phyloP scores from a whole-genome alignment of 2,113 vertebrate genomes.

The Helogale parvula region DNA sequence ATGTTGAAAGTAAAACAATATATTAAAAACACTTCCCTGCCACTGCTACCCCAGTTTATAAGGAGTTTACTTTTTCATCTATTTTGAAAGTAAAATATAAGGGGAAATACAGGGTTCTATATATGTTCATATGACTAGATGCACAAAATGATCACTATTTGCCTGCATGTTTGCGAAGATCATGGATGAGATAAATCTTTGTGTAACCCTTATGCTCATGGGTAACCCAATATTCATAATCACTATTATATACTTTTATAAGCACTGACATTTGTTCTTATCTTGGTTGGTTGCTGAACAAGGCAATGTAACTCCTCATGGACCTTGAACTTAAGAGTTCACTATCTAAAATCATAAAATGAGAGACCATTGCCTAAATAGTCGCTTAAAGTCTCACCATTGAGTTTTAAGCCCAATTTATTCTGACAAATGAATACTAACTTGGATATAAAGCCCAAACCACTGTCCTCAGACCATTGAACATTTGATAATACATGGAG shows the following conservation, averaged over 20 bases:
- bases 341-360: conserved; percentile 13
- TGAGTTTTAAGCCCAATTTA: conserved; percentile 61
- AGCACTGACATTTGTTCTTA: not conserved
- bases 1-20: not conserved
- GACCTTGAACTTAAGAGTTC: not conserved
- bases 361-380: conserved; percentile 28
- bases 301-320: not conserved
- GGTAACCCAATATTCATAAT: not conserved
- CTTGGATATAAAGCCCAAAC: conserved; percentile 56
- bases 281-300: not conserved
- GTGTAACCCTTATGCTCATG: not conserved
- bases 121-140: not conserved
- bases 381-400: conserved; percentile 15
- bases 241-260: not conserved
- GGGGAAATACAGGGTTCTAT: not conserved
- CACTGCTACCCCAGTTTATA: not conserved
- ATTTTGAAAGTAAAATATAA: conserved; percentile 37
- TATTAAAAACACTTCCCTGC: not conserved
- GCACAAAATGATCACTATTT: not conserved
- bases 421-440: conserved; percentile 37
- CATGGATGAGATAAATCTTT: not conserved
- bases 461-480: conserved; percentile 48
- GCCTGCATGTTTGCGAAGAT: not conserved
- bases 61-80: not conserved
- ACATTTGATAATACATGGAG: conserved; percentile 31